phyloP scores from a whole-genome alignment of 2,797 vertebrate genomes.

The Columba guinea region DNA sequence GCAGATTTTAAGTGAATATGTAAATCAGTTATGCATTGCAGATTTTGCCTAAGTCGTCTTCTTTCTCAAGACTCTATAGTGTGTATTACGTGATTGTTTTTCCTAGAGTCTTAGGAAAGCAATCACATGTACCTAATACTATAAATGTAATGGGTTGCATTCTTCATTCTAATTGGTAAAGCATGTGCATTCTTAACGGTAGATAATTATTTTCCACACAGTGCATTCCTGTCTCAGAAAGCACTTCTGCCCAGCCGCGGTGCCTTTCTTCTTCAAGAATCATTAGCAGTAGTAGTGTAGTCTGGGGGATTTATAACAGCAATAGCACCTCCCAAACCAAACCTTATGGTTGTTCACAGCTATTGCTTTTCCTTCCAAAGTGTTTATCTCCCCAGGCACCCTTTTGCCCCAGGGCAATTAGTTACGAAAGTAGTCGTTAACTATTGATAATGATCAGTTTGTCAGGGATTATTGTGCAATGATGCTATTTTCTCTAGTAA shows the following conservation, averaged over 20 bases:
- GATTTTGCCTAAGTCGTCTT: background rate
- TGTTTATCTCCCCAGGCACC: background rate
- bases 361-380: slow-evolving; percentile 44
- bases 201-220: background rate
- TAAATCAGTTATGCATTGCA: background rate
- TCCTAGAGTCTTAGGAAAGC: background rate
- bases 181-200: background rate
- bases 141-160: background rate
- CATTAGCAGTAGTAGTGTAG: background rate
- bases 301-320: slow-evolving; percentile 31
- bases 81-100: background rate
- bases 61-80: background rate
- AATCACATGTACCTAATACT: background rate
- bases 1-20: background rate
- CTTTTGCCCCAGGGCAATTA: slow-evolving; percentile 48
- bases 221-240: background rate
- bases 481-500: slow-evolving; percentile 31
- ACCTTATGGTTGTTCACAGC: slow-evolving; percentile 26
- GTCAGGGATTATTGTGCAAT: slow-evolving; percentile 51
- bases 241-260: background rate
- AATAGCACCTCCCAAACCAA: background rate
- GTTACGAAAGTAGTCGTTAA: slow-evolving; percentile 65
- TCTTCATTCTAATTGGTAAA: slow-evolving; percentile 26
- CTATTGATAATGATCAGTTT: slow-evolving; percentile 70
- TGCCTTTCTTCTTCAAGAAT: background rate